Evolutionary conservation across 2,888 invertebrate genomes (phyloP), one percentile per base, ranked within the genome.

Genomic region (Stomorhina lunata): DNA sequence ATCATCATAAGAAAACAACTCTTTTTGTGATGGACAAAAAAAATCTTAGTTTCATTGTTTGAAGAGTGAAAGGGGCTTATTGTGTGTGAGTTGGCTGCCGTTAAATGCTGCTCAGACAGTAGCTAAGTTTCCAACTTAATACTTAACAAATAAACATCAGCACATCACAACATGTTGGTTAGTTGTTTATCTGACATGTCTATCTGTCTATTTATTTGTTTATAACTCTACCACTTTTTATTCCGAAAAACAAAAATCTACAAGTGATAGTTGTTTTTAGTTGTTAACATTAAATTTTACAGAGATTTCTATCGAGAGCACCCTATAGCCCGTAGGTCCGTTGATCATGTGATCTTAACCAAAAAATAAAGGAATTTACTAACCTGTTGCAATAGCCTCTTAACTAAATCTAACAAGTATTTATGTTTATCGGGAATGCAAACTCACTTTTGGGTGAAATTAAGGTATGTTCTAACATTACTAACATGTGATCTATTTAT

Each of bases 221-320:
- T 77, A 72, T 37, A 77, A 68, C 66, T 68, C 34, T 68, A 68
- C 71, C 40, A 59, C 55, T 66, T 40, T 68, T 15, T 37, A 53
- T 20, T 43, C 10, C 43, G n/a, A 22, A 25, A 34, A n/a, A n/a
- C n/a, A n/a, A n/a, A n/a, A n/a, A n/a, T 59, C 50, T 59, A 73
- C 73, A 66, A 71, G 77, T 40, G 32, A 37, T 43, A 2, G 53
- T 40, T 12, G 61, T 66, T 48, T 32, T 2, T 27, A 65, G 63
- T 65, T 71, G 65, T 76, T 76, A 80, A 76, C 65, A 48, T 40
- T 32, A 76, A 57, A n/a, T 80, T 68, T 65, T 61, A 80, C 59
- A 50, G 10, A 4, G 15, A 4, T 61, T 48, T 40, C 10, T 17
- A 32, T n/a, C 17, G 1, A n/a, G 2, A 29, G 34, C 61, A 32